These are phyloP conservation scores for Mesocricetus auratus DNA, from an alignment of 2,113 vertebrate genomes.

Conservation along the genomic window DNA sequence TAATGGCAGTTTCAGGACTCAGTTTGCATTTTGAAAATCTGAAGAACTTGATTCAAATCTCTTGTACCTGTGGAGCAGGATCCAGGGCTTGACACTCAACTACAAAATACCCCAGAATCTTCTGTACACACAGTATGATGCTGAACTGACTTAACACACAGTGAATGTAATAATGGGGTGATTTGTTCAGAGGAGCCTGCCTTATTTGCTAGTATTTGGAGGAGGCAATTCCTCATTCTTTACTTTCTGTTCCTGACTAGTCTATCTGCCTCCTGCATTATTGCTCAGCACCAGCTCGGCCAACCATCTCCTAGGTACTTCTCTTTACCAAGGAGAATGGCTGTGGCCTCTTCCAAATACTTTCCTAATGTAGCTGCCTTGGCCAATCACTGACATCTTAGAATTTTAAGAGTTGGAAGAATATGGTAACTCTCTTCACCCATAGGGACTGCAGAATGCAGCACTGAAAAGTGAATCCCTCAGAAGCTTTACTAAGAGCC, in stretches of 20 bases:
- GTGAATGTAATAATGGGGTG: not conserved
- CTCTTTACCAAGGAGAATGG: not conserved
- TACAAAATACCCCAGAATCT: not conserved
- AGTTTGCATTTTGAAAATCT: not conserved
- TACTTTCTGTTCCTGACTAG: not conserved
- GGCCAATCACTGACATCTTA: conserved; percentile 11
- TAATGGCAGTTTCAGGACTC: not conserved
- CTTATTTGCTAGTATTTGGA: not conserved
- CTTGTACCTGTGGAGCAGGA: not conserved
- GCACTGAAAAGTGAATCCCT: not conserved
- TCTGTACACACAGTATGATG: not conserved
- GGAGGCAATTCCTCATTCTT: not conserved
- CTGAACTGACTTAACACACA: not conserved
- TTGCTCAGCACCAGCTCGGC: not conserved
- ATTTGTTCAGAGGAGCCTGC: not conserved
- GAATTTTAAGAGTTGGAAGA: conserved; percentile 26
- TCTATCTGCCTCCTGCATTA: no score
- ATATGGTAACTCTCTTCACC: not conserved
- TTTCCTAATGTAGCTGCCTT: conserved; percentile 57
- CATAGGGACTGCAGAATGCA: conserved; percentile 34
- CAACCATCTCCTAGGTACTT: not conserved
- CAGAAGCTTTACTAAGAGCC: conserved; percentile 49
- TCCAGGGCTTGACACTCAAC: not conserved
- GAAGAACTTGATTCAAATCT: conserved; percentile 5
- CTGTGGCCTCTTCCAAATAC: conserved; percentile 40